Percentiles rank a stretch among this genome's conserved stretches.
Conservation (phyloP, 2,888 invertebrate genomes). For the Apomyelois bistriatella region DNA sequence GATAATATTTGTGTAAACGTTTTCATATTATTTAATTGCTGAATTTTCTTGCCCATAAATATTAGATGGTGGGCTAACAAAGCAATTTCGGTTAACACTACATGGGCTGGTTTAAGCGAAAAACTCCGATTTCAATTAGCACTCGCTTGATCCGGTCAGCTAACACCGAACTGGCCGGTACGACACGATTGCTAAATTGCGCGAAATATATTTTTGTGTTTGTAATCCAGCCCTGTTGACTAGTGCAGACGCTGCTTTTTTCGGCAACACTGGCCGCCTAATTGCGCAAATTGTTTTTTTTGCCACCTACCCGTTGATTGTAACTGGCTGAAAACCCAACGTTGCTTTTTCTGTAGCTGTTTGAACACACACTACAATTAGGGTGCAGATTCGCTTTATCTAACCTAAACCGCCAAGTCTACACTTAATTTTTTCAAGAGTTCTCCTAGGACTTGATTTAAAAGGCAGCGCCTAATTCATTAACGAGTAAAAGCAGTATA, state of each 20-base stretch:
- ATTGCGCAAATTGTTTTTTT: constrained; percentile 45
- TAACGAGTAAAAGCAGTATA: no score
- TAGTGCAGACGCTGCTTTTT: constrained; percentile 52
- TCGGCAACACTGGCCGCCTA: constrained; percentile 46
- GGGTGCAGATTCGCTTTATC: background rate
- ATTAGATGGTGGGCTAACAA: constrained; percentile 14
- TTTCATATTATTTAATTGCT: background rate
- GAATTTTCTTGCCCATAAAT: constrained; percentile 9
- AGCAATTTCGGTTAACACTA: constrained; percentile 35
- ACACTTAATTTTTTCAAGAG: constrained; percentile 9
- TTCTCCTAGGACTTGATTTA: background rate
- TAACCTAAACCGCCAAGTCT: background rate
- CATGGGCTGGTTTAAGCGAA: constrained; percentile 48
- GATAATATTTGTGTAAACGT: background rate
- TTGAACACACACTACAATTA: constrained; percentile 11
- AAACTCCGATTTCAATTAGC: constrained; percentile 73
- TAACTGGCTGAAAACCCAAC: constrained; percentile 15
- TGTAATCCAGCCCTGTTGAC: constrained; percentile 47
- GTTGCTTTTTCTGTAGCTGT: constrained; percentile 3
- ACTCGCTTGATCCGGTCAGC: constrained; percentile 54
- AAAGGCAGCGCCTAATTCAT: background rate
- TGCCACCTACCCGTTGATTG: constrained; percentile 24
- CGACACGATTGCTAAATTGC: constrained; percentile 59
- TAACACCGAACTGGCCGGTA: constrained; percentile 51
- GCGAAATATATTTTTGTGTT: constrained; percentile 52